Evolutionary conservation across 2,888 invertebrate species (phyloP), one percentile per base, ranked within the genome.

Genomic region (Agonopterix arenella): DNA sequence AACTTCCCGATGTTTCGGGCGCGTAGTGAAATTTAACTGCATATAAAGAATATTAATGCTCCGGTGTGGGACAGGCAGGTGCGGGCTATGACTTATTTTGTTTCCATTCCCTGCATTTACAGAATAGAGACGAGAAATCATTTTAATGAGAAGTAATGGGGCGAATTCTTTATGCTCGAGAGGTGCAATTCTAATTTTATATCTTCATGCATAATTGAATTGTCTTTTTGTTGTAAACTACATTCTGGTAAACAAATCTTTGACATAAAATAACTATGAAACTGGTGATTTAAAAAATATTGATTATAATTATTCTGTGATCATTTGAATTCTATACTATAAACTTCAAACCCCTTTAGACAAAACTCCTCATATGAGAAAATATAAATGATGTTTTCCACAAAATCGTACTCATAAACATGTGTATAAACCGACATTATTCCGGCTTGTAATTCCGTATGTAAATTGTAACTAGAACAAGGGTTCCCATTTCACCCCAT

Each of bases 31-130:
- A 77, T 86, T 85, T 88, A 78, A 86, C 82, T 88, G 85, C 86
- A 86, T 86, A 84, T 86, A 89, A 88, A 88, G 79, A 80, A 83
- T 84, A 86, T 86, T 88, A 85, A 88, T 89, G 84, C 73, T 64
- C 64, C 62, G 59, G 60, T 62, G 68, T 71, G 74, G 68, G 59
- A 65, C 59, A 66, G 68, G 74, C 89, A 88, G 89, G 85, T 88
- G 89, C 76, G 73, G 69, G 79, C 74, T 79, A 80, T 80, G 80
- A 85, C 83, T 84, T 81, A 82, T 81, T 76, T 79, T 78, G 76
- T 81, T 84, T 75, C 76, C 68, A 78, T 80, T 79, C 73, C 75
- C 75, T 67, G 68, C 69, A 75, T 73, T 70, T 76, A 66, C 68
- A 76, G 78, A 72, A 70, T 70, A 73, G 76, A 75, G 73, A 72